Evolutionary conservation across 2,113 vertebrate species (phyloP), one percentile per base, ranked within the genome.

Genomic region (Poicephalus meyeri): DNA sequence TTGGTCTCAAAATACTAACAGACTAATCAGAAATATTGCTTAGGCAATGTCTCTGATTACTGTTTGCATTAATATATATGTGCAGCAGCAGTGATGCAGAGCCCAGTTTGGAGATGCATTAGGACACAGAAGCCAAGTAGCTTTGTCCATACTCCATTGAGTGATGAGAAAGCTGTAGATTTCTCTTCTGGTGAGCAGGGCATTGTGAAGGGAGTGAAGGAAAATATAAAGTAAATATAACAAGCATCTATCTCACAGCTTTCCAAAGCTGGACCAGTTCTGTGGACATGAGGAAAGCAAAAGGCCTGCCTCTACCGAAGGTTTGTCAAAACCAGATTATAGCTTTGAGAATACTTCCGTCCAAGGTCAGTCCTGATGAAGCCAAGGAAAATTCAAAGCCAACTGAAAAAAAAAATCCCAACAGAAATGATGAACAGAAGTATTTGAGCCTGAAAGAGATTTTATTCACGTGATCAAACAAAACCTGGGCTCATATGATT

Each of bases 341-440:
- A 91, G 71, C 21, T 39, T 65, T 68, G 80, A 83, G 82, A 73
- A 68, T 84, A 68, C 39, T 82, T 66, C 64, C 55, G 5, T 37
- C 64, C 72, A 89, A 93, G 82, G 24, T 74, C 89, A 88, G 64
- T 52, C 52, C 65, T 84, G 61, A 68, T 1, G 16, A 80, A 94
- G 68, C 83, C 68, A 88, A 93, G 42, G 25, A 80, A 83, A 91
- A 94, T 53, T 70, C 72, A 94, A 94, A 93, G 63, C 16, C 41
- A 94, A 61, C 8, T 63, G 58, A 52, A 74, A 76, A 79, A 82
- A 26, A 82, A 26, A 29, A 8, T 7, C 42, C 31, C 46, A 12
- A 3, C 26, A 93, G 81, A 94, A 93, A 93, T 15, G 11, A 65
- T 3, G 4, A 94, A 69, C 55, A 92, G 86, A 88, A 50, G 21